Conservation (phyloP, 1,140 invertebrate species). For the Caenorhabditis brenneri region DNA sequence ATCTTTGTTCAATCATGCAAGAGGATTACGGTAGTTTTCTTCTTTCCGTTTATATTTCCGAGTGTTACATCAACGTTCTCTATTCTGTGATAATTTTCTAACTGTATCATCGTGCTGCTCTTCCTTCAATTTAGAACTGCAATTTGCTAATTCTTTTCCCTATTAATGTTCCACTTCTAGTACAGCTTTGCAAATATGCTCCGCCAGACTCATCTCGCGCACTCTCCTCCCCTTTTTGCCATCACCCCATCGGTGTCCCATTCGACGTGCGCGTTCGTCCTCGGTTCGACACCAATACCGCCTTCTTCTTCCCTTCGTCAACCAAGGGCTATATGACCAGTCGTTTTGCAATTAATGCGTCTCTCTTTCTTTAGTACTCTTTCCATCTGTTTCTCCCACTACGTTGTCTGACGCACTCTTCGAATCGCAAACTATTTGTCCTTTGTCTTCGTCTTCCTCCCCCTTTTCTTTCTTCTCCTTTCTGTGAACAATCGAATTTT, state of each 20-base stretch:
- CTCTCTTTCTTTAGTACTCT: not conserved
- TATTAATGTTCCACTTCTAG: not conserved
- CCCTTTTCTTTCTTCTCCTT: not conserved
- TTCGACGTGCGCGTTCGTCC: constrained; percentile 39
- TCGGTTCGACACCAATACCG: constrained; percentile 33
- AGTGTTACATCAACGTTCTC: too few species aligned
- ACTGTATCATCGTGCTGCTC: too few species aligned
- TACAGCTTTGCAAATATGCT: not conserved
- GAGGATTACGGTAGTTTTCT: too few species aligned
- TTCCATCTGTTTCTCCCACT: not conserved
- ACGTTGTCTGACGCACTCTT: not conserved
- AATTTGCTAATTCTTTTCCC: too few species aligned
- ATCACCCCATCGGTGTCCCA: constrained; percentile 2
- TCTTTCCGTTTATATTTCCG: too few species aligned
- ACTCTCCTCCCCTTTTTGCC: not conserved
- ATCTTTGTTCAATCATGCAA: not conserved
- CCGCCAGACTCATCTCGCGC: not conserved
- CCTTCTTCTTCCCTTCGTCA: not conserved
- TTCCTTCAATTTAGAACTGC: too few species aligned
- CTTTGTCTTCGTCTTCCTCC: too few species aligned
- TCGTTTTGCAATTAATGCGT: constrained; percentile 39
- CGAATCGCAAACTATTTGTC: not conserved
- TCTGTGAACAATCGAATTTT: constrained; percentile 23
- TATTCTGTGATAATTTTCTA: too few species aligned
- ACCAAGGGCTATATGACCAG: constrained; percentile 30